Evolutionary conservation across 2,888 invertebrate genomes (phyloP), one percentile per base, ranked within the genome.

Genomic region (Linhomoeus sp.): DNA sequence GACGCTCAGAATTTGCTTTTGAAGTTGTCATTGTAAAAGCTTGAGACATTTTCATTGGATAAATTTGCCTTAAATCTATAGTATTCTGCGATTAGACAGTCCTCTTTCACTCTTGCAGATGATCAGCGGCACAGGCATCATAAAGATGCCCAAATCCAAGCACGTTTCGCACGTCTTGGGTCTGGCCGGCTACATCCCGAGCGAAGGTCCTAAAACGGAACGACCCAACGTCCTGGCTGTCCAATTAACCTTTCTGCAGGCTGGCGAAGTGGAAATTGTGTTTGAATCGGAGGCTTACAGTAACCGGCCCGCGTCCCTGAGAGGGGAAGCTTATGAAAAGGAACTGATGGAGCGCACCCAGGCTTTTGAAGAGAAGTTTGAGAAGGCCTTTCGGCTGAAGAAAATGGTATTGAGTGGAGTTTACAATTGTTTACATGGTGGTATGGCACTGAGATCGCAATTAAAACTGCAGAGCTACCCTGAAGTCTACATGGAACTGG

Each of bases 261-360:
- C 87, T 0, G 82, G 85, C 56, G 75, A 77, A 0, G 65, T 88
- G 50, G 88, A 90, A 60, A 71, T 88, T 1, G 76, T 79, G 0
- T 90, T 79, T 61, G 80, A 85, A 52, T 81, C 84, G 0, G 60
- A 74, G 12, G 80, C 77, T 56, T 56, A 70, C 49, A 70, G 73
- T 3, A 73, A 76, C 58, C 60, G 75, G 61, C 53, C 73, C 63
- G 53, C 68, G 62, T 60, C 72, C 43, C 67, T 78, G 2, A 72
- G 73, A 2, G 80, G 79, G 0, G 71, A 76, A 0, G 70, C 68
- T 1, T 86, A 79, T 55, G 75, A 78, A 0, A 70, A 68, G n/a
- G 72, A 74, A 0, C 61, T 88, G 45, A 66, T 72, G 14, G 69
- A 72, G 49, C 76, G 76, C 55, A 73, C 73, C 48, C 61, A 65